These are phyloP conservation scores for Ardeotis arabs DNA, from an alignment of 2,113 vertebrate genomes.

Conservation along the genomic window DNA sequence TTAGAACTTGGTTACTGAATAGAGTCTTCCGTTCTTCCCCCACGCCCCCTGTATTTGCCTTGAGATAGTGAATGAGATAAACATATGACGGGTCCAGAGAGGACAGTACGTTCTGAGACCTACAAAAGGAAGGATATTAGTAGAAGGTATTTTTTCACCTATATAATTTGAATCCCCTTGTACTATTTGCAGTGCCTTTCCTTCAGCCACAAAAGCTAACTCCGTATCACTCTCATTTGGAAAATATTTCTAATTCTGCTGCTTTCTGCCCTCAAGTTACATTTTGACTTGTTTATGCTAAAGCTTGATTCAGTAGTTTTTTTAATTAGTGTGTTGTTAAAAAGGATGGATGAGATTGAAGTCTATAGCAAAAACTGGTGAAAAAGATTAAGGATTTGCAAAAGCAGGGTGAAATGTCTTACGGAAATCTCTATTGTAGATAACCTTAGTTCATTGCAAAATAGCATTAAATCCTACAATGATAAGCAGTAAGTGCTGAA, in stretches of 20 bases:
- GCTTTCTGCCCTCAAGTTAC: background rate
- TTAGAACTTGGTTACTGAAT: background rate
- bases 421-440: background rate
- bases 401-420: background rate
- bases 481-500: background rate
- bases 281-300: constrained; percentile 11
- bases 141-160: background rate
- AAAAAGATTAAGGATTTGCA: constrained; percentile 11
- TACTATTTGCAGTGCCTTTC: background rate
- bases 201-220: background rate
- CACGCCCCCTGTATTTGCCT: background rate
- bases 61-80: background rate
- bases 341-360: background rate
- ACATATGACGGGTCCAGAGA: background rate
- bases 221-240: background rate
- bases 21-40: background rate
- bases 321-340: constrained; percentile 3
- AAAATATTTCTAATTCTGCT: background rate
- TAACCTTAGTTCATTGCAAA: background rate
- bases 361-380: background rate
- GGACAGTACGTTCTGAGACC: background rate
- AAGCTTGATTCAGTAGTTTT: background rate
- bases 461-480: constrained; percentile 3
- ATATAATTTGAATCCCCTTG: fast-evolving
- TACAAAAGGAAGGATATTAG: background rate